Conservation (phyloP, 2,113 vertebrate genomes). For the Proteles cristata region DNA sequence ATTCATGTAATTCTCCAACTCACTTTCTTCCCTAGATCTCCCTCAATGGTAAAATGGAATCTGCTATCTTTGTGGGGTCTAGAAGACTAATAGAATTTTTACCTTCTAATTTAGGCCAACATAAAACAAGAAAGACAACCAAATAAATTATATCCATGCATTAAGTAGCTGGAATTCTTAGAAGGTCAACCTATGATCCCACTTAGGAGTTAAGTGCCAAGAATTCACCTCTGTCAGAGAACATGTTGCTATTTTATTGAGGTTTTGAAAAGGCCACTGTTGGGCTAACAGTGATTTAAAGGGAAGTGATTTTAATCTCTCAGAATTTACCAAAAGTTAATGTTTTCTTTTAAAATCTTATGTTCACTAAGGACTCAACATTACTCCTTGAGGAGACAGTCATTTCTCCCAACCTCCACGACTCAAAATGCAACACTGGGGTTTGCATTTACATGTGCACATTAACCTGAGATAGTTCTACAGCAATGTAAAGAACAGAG, state of each 20-base stretch:
- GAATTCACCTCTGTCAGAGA: background rate
- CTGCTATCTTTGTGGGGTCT: accelerated
- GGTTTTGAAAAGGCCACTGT: background rate
- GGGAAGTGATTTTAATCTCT: background rate
- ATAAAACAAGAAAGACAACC: background rate
- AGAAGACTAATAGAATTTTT: background rate
- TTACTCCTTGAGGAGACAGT: background rate
- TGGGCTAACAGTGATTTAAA: background rate
- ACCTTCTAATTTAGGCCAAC: background rate
- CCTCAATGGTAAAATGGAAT: background rate
- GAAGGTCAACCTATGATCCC: background rate
- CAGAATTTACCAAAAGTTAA: background rate
- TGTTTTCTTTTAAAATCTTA: background rate
- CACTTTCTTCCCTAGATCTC: background rate
- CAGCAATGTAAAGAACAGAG: background rate
- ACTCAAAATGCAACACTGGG: background rate
- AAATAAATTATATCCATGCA: background rate
- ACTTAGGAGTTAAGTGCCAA: background rate
- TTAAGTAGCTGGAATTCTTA: background rate
- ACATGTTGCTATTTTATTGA: background rate
- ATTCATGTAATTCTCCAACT: background rate
- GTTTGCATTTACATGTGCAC: background rate
- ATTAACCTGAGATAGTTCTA: background rate
- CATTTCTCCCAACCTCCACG: background rate
- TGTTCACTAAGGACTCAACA: background rate